These are phyloP conservation scores for Nesogale talazaci DNA, from an alignment of 2,113 vertebrate genomes.

Conservation along the genomic window DNA sequence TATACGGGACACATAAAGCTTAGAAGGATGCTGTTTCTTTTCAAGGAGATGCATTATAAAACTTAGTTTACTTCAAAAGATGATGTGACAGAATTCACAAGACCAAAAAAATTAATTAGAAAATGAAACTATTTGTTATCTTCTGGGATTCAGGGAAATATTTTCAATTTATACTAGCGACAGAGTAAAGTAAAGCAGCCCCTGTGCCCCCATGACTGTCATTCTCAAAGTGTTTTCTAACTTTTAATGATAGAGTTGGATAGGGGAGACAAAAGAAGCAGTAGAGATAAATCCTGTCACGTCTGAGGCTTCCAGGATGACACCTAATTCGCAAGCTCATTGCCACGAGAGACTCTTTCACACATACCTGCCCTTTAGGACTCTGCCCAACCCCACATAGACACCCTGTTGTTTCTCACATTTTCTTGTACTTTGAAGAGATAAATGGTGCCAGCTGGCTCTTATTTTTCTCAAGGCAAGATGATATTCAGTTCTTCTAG, in stretches of 20 bases:
- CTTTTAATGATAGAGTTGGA: constrained; percentile 72
- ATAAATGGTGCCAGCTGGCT: constrained; percentile 77
- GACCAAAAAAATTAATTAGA: constrained; percentile 43
- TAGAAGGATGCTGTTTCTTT: constrained; percentile 50
- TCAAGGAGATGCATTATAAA: constrained; percentile 51
- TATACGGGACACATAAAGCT: background rate
- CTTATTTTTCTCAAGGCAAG: constrained; percentile 71
- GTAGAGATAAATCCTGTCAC: constrained; percentile 52
- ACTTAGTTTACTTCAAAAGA: constrained; percentile 46
- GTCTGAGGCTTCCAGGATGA: constrained; percentile 41
- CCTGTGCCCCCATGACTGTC: constrained; percentile 50
- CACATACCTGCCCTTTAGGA: constrained; percentile 66
- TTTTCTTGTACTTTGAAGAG: constrained; percentile 73
- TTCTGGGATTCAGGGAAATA: background rate
- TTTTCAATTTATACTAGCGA: constrained; percentile 28
- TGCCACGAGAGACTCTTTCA: constrained; percentile 54
- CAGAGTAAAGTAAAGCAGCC: constrained; percentile 69
- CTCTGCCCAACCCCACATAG: constrained; percentile 56
- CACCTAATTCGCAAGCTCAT: constrained; percentile 58
- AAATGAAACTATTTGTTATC: background rate
- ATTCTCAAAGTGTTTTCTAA: constrained; percentile 65
- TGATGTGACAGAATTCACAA: background rate
- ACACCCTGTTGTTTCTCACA: constrained; percentile 76
- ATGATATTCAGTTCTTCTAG: constrained; percentile 77
- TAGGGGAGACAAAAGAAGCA: background rate